These are phyloP conservation scores for Zaprionus inermis DNA, from an alignment of 1,140 invertebrate genomes.

Conservation along the genomic window DNA sequence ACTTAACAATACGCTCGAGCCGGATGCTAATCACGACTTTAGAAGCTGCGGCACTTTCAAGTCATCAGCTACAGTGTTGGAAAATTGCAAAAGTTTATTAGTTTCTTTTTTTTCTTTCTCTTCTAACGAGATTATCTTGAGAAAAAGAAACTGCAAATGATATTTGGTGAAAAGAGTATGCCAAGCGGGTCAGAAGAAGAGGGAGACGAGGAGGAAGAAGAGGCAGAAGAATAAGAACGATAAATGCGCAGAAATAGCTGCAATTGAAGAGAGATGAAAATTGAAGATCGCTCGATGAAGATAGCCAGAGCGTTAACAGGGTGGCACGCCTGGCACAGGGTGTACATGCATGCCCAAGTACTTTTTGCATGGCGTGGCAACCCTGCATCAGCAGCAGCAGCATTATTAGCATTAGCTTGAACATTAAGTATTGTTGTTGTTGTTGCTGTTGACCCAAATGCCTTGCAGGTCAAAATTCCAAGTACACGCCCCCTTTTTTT, in stretches of 20 bases:
- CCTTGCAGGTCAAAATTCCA: conserved; percentile 40
- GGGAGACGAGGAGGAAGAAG: too few relatives aligned
- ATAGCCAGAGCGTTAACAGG: too few relatives aligned
- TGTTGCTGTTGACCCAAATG: conserved; percentile 49
- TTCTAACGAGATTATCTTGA: not conserved
- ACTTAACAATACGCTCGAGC: not conserved
- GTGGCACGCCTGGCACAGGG: too few relatives aligned
- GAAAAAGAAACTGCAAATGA: not conserved
- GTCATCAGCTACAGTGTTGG: not conserved
- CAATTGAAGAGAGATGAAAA: conserved; percentile 2
- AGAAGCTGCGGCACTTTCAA: not conserved
- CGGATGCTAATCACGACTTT: not conserved
- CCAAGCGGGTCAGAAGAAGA: not conserved
- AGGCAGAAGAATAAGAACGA: not conserved
- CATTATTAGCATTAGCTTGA: conserved; percentile 30
- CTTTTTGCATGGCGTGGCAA: conserved; percentile 29
- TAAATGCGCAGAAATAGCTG: not conserved
- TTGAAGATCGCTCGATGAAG: not conserved
- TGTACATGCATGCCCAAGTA: too few relatives aligned
- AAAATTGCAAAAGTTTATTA: not conserved
- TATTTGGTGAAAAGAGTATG: conserved; percentile 1
- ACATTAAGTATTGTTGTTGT: conserved; percentile 16
- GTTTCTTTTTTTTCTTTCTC: not conserved
- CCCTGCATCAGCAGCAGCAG: conserved; percentile 19
- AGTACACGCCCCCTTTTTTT: conserved; percentile 40